These are phyloP conservation scores for Gallinago media DNA, from an alignment of 2,113 vertebrate species.

Conservation along the genomic window DNA sequence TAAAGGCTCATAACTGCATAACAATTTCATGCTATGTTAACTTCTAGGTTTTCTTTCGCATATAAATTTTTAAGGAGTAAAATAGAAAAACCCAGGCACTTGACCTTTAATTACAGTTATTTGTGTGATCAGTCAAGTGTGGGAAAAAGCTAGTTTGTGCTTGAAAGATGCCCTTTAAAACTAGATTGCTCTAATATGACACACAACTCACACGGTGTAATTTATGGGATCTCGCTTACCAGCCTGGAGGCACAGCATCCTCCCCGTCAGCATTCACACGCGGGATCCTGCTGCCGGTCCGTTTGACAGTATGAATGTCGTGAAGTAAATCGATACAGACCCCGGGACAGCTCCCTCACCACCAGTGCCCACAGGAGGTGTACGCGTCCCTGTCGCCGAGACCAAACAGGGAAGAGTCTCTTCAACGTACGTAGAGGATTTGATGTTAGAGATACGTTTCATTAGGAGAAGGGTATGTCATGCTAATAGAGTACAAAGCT, in stretches of 20 bases:
- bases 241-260: constrained; percentile 12
- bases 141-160: constrained; percentile 63
- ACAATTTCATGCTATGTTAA: constrained; percentile 72
- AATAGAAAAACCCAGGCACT: constrained; percentile 62
- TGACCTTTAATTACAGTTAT: constrained; percentile 76
- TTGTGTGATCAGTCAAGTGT: constrained; percentile 69
- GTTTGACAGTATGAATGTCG: background rate
- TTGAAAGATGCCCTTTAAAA: constrained; percentile 74
- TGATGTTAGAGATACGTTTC: background rate
- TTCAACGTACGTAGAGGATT: accelerated
- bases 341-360: constrained; percentile 28
- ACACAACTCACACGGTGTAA: constrained; percentile 17
- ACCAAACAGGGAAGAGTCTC: background rate
- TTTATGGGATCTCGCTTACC: background rate
- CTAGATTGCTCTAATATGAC: constrained; percentile 62
- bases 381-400: accelerated
- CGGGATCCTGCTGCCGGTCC: background rate
- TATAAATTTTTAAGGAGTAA: constrained; percentile 66
- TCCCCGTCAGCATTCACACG: background rate
- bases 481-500: background rate
- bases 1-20: constrained; percentile 41
- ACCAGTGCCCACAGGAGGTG: background rate
- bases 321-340: background rate
- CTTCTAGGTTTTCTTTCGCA: constrained; percentile 43
- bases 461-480: background rate